Evolutionary conservation across 2,888 invertebrate species (phyloP), one percentile per base, ranked within the genome.

Genomic region (Lithophane leautieri): DNA sequence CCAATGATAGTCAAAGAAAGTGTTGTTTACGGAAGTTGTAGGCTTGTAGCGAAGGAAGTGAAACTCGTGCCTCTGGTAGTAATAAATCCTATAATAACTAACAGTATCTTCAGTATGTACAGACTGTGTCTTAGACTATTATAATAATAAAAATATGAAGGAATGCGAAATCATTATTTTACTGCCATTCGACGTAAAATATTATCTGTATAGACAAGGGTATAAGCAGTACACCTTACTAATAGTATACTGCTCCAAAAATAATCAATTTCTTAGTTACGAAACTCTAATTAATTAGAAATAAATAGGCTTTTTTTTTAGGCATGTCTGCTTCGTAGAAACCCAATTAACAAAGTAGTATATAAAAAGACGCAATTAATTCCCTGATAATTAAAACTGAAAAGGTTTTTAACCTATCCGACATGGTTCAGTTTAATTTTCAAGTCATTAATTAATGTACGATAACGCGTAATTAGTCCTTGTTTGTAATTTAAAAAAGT

Each of bases 21-120:
- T 78, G 71, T 75, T 86, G 87, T 89, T 91, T 88, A 89, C 90
- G 90, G 91, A 90, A 91, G 79, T 79, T 70, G 28, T 34, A 34
- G 34, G 34, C 34, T 34, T 34, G 34, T 68, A 75, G 66, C 28
- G 19, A 75, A 85, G 88, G 89, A 90, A 91, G 90, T 88, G 86
- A 89, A 87, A 84, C 85, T 78, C 73, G 69, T 65, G n/a, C 61
- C 52, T 73, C 80, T 70, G 75, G 83, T 84, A 80, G 73, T 76
- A 54, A 65, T 76, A 54, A 65, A 70, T 70, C 22, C 40, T 77
- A 52, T 77, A 65, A 76, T 78, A 62, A 75, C 34, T 73, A 69
- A 60, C 66, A 44, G 47, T 76, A 58, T 63, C 40, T 60, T 40
- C 11, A 44, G 40, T 69, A 61, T 68, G 34, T 70, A 34, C 3